Evolutionary conservation across 2,888 invertebrate genomes (phyloP).

Genomic region (Spicauda simplicius): DNA sequence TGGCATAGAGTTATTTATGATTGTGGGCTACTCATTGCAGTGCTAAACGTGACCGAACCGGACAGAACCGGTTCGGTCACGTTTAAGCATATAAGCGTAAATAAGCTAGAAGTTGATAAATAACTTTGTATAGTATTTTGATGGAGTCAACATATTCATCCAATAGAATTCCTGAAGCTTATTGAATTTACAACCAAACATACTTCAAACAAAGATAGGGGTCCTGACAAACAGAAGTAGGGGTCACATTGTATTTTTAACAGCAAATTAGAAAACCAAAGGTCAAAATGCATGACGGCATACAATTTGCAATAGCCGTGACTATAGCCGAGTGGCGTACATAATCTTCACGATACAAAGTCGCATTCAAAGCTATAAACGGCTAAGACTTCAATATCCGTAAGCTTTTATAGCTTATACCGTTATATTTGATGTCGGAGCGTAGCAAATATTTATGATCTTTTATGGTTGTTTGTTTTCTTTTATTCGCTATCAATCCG

Average conservation of each 20-base stretch:
- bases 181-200: neutral
- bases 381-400: conserved; percentile 34
- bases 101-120: no score
- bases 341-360: conserved; percentile 22
- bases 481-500: conserved; percentile 21
- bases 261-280: neutral
- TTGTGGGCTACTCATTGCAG: no score
- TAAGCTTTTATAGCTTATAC: conserved; percentile 32
- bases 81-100: no score
- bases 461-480: conserved; percentile 30
- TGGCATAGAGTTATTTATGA: no score
- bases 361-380: conserved; percentile 28
- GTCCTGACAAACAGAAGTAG: neutral
- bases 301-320: neutral
- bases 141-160: no score
- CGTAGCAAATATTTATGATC: conserved; percentile 35
- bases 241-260: neutral
- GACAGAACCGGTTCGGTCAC: no score
- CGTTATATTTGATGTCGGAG: conserved; percentile 29
- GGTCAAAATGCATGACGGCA: conserved; percentile 2
- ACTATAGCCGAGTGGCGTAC: neutral
- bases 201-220: no score
- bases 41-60: no score
- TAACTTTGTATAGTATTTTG: no score
- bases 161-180: no score